Evolutionary conservation across 1,140 invertebrate genomes (phyloP), one percentile per base, ranked within the genome.

Genomic region (Pissodes strobi): DNA sequence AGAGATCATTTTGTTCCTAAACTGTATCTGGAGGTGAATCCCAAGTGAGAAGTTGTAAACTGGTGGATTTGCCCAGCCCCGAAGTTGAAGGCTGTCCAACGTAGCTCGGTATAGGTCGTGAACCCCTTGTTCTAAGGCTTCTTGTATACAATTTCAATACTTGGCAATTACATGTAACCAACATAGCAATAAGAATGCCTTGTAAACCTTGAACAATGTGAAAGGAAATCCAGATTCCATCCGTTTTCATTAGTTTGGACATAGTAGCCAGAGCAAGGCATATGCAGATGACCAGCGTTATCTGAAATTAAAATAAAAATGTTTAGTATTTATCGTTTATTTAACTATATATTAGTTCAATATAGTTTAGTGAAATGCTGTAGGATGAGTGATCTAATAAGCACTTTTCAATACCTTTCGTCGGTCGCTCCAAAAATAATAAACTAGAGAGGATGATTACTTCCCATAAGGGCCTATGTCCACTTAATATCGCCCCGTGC

Each of bases 91-190:
- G 22, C 49, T 59, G 45, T 45, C 66, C 65, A 13, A 66, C 43
- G 51, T 73, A 70, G 38, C 67, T 60, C 10, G 67, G 61, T 39
- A 72, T 60, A 46, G 70, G 68, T 13, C 60, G 67, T 2, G 52
- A 21, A 2, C 62, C 65, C 13, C 59, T 69, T n/a, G 69, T 67
- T 67, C 71, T 76, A n/a, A 76, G 67, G 13, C 67, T 71, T 27
- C 70, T 57, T 18, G 72, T 76, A 61, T 78, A 78, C 2, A 78
- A 51, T 53, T 78, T 78, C 39, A 78, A 43, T 21, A 78, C 82
- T 72, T 82, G 81, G 74, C 85, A 87, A 74, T 87, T 87, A 74
- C 86, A 87, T 5, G 86, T 86, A 51, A 87, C 86, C 51, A 84
- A 80, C 61, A 88, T 74, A 2, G 86, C 83, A 8, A 87, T 82